phyloP scores from a whole-genome alignment of 2,113 vertebrate genomes.

The Gobius niger region DNA sequence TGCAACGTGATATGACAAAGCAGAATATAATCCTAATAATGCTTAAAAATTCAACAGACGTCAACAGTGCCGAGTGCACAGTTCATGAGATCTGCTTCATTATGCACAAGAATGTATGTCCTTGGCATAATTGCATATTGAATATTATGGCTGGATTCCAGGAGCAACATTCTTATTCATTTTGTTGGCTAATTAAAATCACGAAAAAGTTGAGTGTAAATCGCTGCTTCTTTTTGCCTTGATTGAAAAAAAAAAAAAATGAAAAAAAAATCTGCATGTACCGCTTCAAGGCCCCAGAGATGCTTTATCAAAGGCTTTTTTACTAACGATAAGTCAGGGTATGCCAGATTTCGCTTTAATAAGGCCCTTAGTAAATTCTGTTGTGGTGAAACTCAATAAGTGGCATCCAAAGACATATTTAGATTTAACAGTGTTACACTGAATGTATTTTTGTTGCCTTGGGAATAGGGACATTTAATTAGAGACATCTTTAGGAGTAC shows the following conservation, averaged over 20 bases:
- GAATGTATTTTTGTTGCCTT: neutral
- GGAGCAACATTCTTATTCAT: slow-evolving; percentile 46
- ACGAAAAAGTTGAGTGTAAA: slow-evolving; percentile 38
- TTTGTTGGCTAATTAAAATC: slow-evolving; percentile 59
- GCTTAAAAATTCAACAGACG: neutral
- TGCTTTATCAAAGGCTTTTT: slow-evolving; percentile 9
- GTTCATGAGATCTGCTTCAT: slow-evolving; percentile 42
- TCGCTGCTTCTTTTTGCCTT: slow-evolving; percentile 27
- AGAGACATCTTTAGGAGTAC: slow-evolving; percentile 34
- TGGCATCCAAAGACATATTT: neutral
- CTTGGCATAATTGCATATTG: slow-evolving; percentile 44
- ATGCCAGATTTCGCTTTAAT: slow-evolving; percentile 13
- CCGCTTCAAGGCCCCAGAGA: slow-evolving; percentile 47
- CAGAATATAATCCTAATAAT: neutral
- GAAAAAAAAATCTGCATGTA: neutral
- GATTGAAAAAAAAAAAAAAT: slow-evolving; percentile 39
- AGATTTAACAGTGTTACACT: slow-evolving; percentile 14
- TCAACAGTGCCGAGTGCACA: neutral
- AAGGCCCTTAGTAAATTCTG: slow-evolving; percentile 2
- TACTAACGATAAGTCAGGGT: neutral
- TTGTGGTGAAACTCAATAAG: slow-evolving; percentile 11
- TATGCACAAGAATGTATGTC: slow-evolving; percentile 53
- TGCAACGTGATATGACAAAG: too few relatives aligned
- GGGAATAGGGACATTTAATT: slow-evolving; percentile 38
- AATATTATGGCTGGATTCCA: slow-evolving; percentile 27